Percentiles rank a stretch among this genome's conserved stretches.
These are phyloP conservation scores for Acanthisitta chloris DNA, from an alignment of 2,113 vertebrate species.

Conservation along the genomic window DNA sequence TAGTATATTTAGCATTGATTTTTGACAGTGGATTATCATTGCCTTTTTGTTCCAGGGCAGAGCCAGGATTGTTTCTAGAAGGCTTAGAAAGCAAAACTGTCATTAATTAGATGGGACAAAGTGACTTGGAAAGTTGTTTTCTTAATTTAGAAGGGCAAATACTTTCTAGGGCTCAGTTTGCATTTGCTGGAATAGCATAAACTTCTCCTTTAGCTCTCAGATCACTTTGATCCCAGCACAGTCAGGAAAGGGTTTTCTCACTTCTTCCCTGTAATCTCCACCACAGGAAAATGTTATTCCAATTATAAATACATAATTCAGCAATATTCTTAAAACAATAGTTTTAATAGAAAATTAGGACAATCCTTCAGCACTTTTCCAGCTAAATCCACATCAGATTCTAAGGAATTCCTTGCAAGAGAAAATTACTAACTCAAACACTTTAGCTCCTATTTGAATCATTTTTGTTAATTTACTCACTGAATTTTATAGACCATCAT, in stretches of 20 bases:
- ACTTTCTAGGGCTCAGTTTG: neutral
- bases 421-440: neutral
- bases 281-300: neutral
- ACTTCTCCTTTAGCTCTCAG: accelerated
- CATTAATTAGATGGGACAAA: neutral
- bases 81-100: slow-evolving; percentile 4
- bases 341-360: neutral
- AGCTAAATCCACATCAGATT: neutral
- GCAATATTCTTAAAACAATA: neutral
- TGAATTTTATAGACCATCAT: neutral
- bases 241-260: neutral
- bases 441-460: neutral
- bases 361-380: neutral
- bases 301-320: accelerated
- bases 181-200: neutral
- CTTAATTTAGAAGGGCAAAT: neutral
- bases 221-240: neutral
- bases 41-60: neutral
- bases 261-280: neutral
- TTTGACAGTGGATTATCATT: neutral
- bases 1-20: neutral
- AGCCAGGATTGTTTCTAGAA: neutral
- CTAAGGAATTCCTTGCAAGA: neutral
- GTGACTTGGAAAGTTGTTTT: neutral
- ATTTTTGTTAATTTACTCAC: neutral